Evolutionary conservation across 2,797 vertebrate genomes (phyloP).

Genomic region (Betta splendens): DNA sequence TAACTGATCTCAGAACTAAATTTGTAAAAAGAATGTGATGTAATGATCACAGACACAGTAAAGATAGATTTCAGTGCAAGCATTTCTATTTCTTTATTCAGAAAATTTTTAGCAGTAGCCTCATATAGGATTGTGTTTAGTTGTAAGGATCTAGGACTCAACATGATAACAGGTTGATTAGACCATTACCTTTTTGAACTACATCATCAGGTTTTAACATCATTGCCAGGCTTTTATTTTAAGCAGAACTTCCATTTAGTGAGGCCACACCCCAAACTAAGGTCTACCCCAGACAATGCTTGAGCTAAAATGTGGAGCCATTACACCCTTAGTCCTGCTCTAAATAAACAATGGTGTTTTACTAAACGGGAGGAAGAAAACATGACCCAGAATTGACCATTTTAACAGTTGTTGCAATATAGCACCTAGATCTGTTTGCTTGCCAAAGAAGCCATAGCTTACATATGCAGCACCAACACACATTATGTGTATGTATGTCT

Average conservation of each 20-base stretch:
- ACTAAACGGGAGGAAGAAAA: constrained; percentile 78
- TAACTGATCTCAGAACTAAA: no score
- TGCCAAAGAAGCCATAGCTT: not conserved
- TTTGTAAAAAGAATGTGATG: no score
- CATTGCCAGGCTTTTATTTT: not conserved
- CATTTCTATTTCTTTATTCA: not conserved
- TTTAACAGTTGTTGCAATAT: not conserved
- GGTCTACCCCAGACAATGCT: constrained; percentile 2
- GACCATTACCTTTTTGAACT: not conserved
- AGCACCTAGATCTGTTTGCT: not conserved
- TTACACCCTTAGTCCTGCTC: constrained; percentile 53
- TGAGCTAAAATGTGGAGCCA: constrained; percentile 18
- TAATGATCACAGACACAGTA: no score
- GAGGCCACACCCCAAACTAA: constrained; percentile 50
- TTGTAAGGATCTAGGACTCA: not conserved
- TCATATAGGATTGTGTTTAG: not conserved
- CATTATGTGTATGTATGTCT: constrained; percentile 19
- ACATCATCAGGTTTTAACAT: not conserved
- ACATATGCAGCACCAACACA: constrained; percentile 59
- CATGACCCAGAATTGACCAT: constrained; percentile 58
- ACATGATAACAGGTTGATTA: not conserved
- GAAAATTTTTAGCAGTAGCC: not conserved
- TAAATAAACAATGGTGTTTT: constrained; percentile 71
- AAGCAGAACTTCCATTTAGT: not conserved
- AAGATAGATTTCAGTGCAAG: no score